Percentiles rank a stretch among this genome's conserved stretches.
These are phyloP conservation scores for Adela reaumurella DNA, from an alignment of 2,888 invertebrate species.

Conservation along the genomic window DNA sequence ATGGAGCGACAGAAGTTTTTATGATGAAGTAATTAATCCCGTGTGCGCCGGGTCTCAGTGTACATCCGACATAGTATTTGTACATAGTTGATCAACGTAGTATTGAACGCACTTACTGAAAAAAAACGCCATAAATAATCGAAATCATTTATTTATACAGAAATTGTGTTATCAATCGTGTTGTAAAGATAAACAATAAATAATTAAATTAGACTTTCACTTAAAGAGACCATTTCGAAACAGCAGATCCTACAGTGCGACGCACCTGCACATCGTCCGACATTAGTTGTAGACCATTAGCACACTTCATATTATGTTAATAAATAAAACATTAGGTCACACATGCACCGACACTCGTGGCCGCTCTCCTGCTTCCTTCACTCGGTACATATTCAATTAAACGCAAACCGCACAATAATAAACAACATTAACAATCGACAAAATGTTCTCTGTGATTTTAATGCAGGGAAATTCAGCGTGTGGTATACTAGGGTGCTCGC, in stretches of 20 bases:
- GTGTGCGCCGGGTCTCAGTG: too few relatives aligned
- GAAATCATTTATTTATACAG: constrained; percentile 44
- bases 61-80: too few relatives aligned
- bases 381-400: constrained; percentile 15
- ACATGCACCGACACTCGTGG: background rate
- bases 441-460: constrained; percentile 19
- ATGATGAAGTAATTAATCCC: too few relatives aligned
- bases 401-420: constrained; percentile 49
- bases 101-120: too few relatives aligned
- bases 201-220: constrained; percentile 23
- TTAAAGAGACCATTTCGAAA: constrained; percentile 33
- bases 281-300: background rate
- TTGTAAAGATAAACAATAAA: constrained; percentile 50
- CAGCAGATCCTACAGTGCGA: constrained; percentile 19
- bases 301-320: background rate
- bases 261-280: background rate
- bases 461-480: background rate
- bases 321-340: background rate
- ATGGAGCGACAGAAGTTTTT: too few relatives aligned
- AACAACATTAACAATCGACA: constrained; percentile 37
- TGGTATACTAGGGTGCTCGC: constrained; percentile 14
- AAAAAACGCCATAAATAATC: too few relatives aligned
- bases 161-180: constrained; percentile 45
- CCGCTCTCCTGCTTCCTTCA: background rate
- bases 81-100: too few relatives aligned